A percentile compares a stretch with the other conserved stretches of the same genome.
phyloP scores from a whole-genome alignment of 2,797 vertebrate genomes.

The Acomys russatus region DNA sequence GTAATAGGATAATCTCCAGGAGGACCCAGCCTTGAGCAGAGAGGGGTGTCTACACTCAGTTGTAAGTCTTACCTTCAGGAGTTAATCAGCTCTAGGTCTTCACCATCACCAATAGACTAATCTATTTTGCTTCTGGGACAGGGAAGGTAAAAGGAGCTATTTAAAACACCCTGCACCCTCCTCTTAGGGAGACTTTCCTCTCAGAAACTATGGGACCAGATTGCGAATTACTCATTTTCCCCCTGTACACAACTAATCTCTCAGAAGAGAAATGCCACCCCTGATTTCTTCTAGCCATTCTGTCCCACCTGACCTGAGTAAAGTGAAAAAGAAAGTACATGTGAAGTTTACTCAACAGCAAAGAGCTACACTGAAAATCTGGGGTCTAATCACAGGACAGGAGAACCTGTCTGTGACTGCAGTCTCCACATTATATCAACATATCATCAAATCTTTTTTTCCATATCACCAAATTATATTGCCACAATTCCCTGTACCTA shows the following conservation, averaged over 20 bases:
- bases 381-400: neutral
- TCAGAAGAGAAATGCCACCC: neutral
- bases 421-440: too few relatives aligned
- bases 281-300: neutral
- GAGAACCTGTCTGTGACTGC: rapidly evolving
- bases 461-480: neutral
- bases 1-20: neutral
- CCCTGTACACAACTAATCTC: neutral
- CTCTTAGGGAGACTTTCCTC: neutral
- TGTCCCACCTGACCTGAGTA: neutral
- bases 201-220: neutral
- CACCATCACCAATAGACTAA: neutral
- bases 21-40: neutral
- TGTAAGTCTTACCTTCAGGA: neutral
- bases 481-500: neutral
- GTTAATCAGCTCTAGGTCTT: neutral
- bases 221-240: neutral
- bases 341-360: neutral
- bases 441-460: neutral
- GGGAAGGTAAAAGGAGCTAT: neutral
- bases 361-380: neutral
- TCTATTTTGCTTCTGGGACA: neutral
- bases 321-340: neutral
- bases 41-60: too few relatives aligned
- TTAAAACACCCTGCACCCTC: neutral